Percentiles rank a stretch among this genome's conserved stretches.
Conservation (phyloP, 2,888 invertebrate species). For the Amorpha juglandis region DNA sequence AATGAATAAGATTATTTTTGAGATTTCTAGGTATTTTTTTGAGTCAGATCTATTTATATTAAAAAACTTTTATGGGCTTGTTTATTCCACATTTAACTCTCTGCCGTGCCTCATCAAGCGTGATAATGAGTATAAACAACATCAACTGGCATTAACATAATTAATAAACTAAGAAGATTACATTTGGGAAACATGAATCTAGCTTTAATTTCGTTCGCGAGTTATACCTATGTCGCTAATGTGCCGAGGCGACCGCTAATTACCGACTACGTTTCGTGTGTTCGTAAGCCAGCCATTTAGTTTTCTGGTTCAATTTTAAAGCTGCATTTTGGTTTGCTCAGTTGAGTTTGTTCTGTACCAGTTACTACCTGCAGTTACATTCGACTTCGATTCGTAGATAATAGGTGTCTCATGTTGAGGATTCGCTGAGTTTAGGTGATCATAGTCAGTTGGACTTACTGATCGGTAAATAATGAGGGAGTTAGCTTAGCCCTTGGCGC, state of each 20-base stretch:
- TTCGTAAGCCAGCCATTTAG: conserved; percentile 18
- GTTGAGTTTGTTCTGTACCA: not conserved
- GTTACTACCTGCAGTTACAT: conserved; percentile 2
- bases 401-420: not conserved
- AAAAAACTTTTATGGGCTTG: no score
- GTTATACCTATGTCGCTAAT: conserved; percentile 13
- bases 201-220: conserved; percentile 24
- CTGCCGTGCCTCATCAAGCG: not conserved
- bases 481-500: no score
- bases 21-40: no score
- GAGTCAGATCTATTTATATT: no score
- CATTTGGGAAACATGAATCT: conserved; percentile 15
- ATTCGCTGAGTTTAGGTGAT: no score
- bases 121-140: not conserved
- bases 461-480: no score
- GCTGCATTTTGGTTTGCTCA: conserved; percentile 11
- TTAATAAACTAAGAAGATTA: conserved; percentile 22
- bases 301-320: conserved; percentile 21
- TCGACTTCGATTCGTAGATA: not conserved
- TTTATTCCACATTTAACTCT: no score
- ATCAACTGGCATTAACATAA: not conserved
- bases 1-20: no score
- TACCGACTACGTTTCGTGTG: conserved; percentile 13
- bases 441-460: no score
- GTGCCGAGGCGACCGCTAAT: conserved; percentile 25